These are phyloP conservation scores for Philereme vetulata DNA, from an alignment of 2,888 invertebrate species.

Conservation along the genomic window DNA sequence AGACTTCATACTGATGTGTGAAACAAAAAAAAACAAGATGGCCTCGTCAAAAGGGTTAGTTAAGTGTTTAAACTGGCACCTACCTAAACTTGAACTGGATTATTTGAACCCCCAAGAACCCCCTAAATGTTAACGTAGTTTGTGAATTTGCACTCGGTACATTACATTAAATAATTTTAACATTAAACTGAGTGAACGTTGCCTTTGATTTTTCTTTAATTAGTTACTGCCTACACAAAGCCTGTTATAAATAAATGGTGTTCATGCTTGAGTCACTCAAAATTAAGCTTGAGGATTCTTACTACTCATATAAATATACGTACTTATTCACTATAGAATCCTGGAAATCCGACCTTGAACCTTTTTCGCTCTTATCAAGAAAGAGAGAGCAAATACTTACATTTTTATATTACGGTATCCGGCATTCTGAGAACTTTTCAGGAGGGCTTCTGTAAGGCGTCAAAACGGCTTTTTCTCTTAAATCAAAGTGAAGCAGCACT, in stretches of 20 bases:
- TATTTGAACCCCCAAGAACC: neutral
- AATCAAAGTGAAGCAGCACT: slow-evolving; percentile 81
- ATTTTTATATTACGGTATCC: slow-evolving; percentile 48
- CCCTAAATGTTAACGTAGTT: neutral
- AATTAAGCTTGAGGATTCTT: slow-evolving; percentile 8
- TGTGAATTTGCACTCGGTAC: neutral
- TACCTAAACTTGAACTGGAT: slow-evolving; percentile 16
- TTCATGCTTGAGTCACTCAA: slow-evolving; percentile 14
- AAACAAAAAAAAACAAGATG: slow-evolving; percentile 75
- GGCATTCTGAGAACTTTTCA: slow-evolving; percentile 56
- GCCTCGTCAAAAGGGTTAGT: slow-evolving; percentile 53
- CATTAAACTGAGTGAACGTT: slow-evolving; percentile 4
- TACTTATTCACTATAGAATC: slow-evolving; percentile 17
- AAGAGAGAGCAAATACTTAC: slow-evolving; percentile 39
- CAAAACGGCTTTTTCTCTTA: slow-evolving; percentile 78
- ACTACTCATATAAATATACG: slow-evolving; percentile 20
- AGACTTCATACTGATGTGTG: slow-evolving; percentile 71
- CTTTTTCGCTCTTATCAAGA: slow-evolving; percentile 28
- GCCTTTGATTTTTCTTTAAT: slow-evolving; percentile 10
- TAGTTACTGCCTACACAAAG: slow-evolving; percentile 1
- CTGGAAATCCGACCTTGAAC: slow-evolving; percentile 35
- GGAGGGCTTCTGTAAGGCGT: slow-evolving; percentile 59
- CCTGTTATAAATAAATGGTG: slow-evolving; percentile 7
- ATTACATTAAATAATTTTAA: neutral
- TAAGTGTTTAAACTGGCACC: slow-evolving; percentile 35